Conservation (phyloP, 2,113 vertebrate genomes). For the Mobula hypostoma region DNA sequence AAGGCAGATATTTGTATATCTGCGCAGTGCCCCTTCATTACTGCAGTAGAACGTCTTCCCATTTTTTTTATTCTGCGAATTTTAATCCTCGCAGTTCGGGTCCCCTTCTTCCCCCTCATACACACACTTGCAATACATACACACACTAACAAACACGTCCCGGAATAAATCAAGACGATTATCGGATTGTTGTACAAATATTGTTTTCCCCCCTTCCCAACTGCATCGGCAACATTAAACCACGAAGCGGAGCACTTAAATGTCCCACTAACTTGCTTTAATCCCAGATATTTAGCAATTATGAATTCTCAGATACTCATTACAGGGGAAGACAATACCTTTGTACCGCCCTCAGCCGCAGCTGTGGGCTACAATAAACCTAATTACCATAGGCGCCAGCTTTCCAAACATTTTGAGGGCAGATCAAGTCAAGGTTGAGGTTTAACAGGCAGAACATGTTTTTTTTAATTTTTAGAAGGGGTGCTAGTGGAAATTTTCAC, state of each 20-base stretch:
- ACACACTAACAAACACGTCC: background rate
- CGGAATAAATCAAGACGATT: background rate
- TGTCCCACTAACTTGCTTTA: background rate
- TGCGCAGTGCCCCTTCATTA: background rate
- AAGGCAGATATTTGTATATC: background rate
- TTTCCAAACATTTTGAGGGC: conserved; percentile 15
- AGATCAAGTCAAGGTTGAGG: background rate
- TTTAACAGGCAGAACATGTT: background rate
- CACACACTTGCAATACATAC: background rate
- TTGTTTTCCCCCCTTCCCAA: background rate
- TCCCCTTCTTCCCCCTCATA: background rate
- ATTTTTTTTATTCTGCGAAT: background rate
- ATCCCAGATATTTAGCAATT: conserved; percentile 26
- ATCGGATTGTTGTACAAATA: background rate
- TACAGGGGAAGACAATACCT: background rate
- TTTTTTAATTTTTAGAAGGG: background rate
- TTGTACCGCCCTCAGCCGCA: conserved; percentile 3
- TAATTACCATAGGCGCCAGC: conserved; percentile 32
- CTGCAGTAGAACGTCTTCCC: background rate
- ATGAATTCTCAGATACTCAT: conserved; percentile 23
- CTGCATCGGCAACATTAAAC: background rate
- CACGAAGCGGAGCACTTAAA: background rate
- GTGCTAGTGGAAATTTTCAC: background rate
- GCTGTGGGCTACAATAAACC: conserved; percentile 31
- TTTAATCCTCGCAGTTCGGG: background rate